These are phyloP conservation scores for Sylvia atricapilla DNA, from an alignment of 2,113 vertebrate genomes.

Conservation along the genomic window DNA sequence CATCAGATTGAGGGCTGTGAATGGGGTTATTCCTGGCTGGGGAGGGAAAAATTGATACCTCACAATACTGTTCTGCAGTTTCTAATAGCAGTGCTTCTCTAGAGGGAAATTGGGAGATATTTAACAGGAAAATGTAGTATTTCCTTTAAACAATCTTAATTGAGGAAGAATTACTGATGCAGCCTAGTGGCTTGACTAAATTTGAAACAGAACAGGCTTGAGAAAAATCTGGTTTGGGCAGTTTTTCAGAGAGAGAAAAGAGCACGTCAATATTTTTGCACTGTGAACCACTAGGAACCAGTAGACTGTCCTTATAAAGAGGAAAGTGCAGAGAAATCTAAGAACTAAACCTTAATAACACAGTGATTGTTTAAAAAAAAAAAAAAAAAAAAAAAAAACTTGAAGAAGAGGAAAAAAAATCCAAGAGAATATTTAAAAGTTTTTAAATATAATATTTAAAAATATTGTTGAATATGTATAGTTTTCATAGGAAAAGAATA, in stretches of 20 bases:
- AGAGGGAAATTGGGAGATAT: neutral
- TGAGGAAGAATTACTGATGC: constrained; percentile 22
- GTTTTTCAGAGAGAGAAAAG: constrained; percentile 4
- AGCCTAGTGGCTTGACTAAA: constrained; percentile 21
- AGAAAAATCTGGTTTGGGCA: constrained; percentile 8
- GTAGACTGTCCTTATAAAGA: neutral
- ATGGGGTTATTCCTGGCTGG: neutral
- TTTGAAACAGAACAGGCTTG: neutral
- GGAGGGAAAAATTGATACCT: neutral
- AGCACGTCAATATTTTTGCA: neutral
- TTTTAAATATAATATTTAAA: neutral
- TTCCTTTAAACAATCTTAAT: constrained; percentile 48
- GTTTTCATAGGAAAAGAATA: neutral
- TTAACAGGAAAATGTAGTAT: neutral
- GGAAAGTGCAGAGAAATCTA: neutral
- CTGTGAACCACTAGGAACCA: neutral
- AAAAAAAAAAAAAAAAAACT: neutral
- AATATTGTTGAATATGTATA: neutral
- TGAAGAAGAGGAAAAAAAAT: neutral
- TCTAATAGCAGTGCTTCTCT: neutral
- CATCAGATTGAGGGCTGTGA: neutral
- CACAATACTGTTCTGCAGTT: neutral
- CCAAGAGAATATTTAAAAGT: neutral
- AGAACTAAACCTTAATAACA: neutral
- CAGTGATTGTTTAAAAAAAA: neutral